Base-by-base conservation (phyloP, 2,888 invertebrate species). In the Fragum whitleyi region DNA sequence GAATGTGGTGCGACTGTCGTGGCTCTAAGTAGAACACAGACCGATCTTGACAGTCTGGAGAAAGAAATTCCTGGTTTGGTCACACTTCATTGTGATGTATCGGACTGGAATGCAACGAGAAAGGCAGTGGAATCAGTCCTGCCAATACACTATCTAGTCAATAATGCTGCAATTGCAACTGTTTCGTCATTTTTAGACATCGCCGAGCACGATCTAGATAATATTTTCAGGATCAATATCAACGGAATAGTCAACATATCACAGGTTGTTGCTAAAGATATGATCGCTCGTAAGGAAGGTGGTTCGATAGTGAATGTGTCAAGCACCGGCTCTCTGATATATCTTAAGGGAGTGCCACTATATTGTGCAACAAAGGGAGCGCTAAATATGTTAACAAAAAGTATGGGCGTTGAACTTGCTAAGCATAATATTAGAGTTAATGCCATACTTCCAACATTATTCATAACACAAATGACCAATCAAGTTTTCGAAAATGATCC, bases 371-470 rank as follows among this genome's bases (percentile, higher is more conserved):
- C 67, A 16, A 67, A 67, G 23, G 42, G 67, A 1, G 67, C 67
- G 1, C 5, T 67, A 2, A 26, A 19, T 32, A 36, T 42, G 67
- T 21, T 67, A 2, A 67, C 67, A 21, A n/a, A 26, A 23, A 26
- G 67, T 23, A 67, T 67, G 67, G 67, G 32, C 1, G 5, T n/a
- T 7, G 67, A 67, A 19, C 42, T 67, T 21, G 67, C 42, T 28
- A 39, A 39, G 16, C 67, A 67, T 19, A 67, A 67, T 16, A 67
- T 67, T 42, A n/a, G 67, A 23, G 67, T 67, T 1, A 67, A 67
- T 21, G 39, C 67, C 2, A 21, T 67, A 5, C 67, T n/a, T 6
- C 67, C 67, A 2, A 67, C 67, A 23, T 7, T 6, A 3, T 39
- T 67, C 28, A 6, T 42, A 42, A 42, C 39, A n/a, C 47, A 47